Conservation (phyloP, 2,888 invertebrate species). For the Lumbricus terrestris region DNA sequence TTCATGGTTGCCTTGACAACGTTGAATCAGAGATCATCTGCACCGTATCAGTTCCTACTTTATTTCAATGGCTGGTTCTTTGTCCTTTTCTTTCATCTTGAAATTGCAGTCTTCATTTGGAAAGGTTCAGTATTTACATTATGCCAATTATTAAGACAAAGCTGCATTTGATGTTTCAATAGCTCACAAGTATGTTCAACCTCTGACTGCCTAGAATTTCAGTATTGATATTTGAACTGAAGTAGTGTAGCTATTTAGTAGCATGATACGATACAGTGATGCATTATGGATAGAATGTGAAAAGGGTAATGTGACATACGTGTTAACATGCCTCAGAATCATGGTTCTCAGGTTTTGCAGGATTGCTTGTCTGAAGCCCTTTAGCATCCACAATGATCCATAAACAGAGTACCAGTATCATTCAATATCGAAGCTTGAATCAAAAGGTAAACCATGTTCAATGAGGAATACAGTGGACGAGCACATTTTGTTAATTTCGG, state of each 20-base stretch:
- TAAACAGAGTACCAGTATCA: too few species aligned
- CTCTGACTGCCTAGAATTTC: background rate
- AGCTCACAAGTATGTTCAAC: background rate
- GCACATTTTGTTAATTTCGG: too few species aligned
- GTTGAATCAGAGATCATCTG: constrained; percentile 54
- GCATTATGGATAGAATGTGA: background rate
- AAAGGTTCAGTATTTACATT: constrained; percentile 44
- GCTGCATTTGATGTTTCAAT: background rate
- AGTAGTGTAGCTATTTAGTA: background rate
- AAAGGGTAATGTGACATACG: too few species aligned
- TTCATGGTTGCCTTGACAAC: background rate
- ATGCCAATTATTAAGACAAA: background rate
- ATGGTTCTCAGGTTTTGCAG: too few species aligned
- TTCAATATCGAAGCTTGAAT: too few species aligned
- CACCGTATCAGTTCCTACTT: constrained; percentile 59
- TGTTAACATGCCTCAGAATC: too few species aligned
- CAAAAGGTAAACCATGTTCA: too few species aligned
- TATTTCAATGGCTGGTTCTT: constrained; percentile 60
- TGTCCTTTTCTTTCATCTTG: constrained; percentile 54
- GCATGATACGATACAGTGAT: background rate
- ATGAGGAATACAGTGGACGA: too few species aligned
- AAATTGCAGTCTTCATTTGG: constrained; percentile 57
- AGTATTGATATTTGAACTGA: background rate
- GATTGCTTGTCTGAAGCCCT: too few species aligned
- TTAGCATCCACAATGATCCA: too few species aligned